Base-by-base conservation (phyloP, 2,113 vertebrate genomes). In the Camelus bactrianus region DNA sequence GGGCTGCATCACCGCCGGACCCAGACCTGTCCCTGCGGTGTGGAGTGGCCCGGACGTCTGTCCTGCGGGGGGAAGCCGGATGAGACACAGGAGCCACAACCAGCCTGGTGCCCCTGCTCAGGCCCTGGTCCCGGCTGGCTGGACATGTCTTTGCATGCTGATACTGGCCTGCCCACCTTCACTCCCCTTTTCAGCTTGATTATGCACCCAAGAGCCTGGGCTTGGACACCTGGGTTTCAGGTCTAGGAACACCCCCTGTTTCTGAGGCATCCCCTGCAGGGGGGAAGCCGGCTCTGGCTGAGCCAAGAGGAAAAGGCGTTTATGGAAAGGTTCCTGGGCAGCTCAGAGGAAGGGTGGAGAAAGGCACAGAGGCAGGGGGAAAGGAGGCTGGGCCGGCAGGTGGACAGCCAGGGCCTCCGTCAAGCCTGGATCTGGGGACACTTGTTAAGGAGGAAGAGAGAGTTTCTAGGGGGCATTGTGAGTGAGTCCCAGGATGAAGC, bases 21-120 rank as follows among this genome's bases (percentile, higher is more conserved):
- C 15, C n/a, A 64, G 46, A 8, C n/a, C 26, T 0, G 1, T 1
- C 26, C 22, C 65, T 17, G 3, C 3, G 1, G 19, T 0, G 0
- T 0, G 20, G 42, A 42, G 38, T 22, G 38, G 28, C 58, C 69
- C 0, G 4, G 17, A 46, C 32, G 17, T 19, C 75, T 8, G 1
- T 3, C 22, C 86, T 50, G 52, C 7, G 13, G 28, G 20, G 50
- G 38, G 17, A 46, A 19, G 35, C 24, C 2, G 0, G 32, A 16
- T 3, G 26, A 35, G 64, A 54, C 54, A 15, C 5, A 9, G 48
- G 32, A 72, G n/a, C 12, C 1, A 0, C 52, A 20, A 8, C 19
- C 22, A n/a, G 70, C 28, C 50, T 20, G n/a, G 77, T 1, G 0
- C 48, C 32, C n/a, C 76, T 26, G 30, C 17, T 9, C 12, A 16